phyloP scores from a whole-genome alignment of 2,113 vertebrate genomes.

The Zeus faber region DNA sequence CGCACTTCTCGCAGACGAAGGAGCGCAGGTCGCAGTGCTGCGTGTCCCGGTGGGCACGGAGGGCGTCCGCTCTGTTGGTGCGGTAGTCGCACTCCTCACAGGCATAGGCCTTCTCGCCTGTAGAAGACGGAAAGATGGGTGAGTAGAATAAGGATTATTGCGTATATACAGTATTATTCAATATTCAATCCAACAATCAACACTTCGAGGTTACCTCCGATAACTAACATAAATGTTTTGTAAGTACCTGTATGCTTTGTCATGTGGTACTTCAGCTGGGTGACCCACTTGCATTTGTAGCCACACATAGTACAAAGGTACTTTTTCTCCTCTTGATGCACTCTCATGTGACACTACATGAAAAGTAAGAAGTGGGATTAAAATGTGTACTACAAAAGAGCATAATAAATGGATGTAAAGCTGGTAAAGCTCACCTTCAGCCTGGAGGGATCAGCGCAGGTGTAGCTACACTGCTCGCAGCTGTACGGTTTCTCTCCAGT shows the following conservation, averaged over 20 bases:
- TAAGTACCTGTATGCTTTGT: conserved; percentile 91
- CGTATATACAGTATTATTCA: neutral
- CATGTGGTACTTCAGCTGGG: conserved; percentile 98
- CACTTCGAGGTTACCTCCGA: neutral
- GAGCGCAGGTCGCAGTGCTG: conserved; percentile 86
- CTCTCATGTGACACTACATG: conserved; percentile 92
- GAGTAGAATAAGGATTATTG: neutral
- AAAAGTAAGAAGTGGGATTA: neutral
- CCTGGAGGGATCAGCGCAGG: conserved; percentile 89
- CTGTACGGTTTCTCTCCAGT: conserved; percentile 95
- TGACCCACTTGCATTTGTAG: conserved; percentile 99
- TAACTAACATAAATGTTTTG: neutral
- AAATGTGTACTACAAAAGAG: neutral
- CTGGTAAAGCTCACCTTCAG: conserved; percentile 79
- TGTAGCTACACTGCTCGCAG: conserved; percentile 88
- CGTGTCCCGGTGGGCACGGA: conserved; percentile 87
- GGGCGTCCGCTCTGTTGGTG: conserved; percentile 88
- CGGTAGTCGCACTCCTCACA: conserved; percentile 90
- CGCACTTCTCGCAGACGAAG: conserved; percentile 95
- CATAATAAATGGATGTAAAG: neutral
- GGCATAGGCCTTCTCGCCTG: conserved; percentile 88
- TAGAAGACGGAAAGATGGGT: neutral
- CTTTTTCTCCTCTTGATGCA: conserved; percentile 93
- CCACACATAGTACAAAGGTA: conserved; percentile 95
- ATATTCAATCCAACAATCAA: neutral